These are phyloP conservation scores for Helobdella robusta DNA, from an alignment of 2,888 invertebrate genomes.

Conservation along the genomic window DNA sequence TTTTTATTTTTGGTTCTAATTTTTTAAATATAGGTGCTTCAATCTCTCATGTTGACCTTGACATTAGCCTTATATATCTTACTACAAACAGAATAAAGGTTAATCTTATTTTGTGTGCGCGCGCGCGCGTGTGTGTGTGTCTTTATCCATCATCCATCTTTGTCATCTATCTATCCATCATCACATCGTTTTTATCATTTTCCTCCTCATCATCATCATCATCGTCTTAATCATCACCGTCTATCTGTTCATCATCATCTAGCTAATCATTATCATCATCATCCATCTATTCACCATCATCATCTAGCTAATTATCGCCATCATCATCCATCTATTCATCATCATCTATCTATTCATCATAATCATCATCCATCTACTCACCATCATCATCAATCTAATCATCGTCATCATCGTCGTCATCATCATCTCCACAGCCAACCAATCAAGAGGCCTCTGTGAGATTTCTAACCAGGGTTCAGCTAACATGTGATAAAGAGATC, in stretches of 20 bases:
- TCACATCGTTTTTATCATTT: background rate
- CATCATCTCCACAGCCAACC: conserved; percentile 8
- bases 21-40: too few species aligned
- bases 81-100: too few species aligned
- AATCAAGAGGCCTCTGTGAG: background rate
- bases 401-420: conserved; percentile 11
- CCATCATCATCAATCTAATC: conserved; percentile 14
- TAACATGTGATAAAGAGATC: too few species aligned
- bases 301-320: background rate
- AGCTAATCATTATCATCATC: background rate
- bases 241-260: background rate
- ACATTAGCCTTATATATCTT: too few species aligned
- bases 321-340: conserved; percentile 3
- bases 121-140: too few species aligned
- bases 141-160: too few species aligned
- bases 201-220: too few species aligned
- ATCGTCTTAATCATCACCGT: too few species aligned
- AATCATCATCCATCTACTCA: background rate
- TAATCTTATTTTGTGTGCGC: too few species aligned
- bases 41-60: too few species aligned
- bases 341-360: conserved; percentile 1
- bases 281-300: background rate
- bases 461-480: background rate
- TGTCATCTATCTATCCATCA: background rate
- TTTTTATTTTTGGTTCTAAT: too few species aligned